A percentile compares a stretch with the other conserved stretches of the same genome.
phyloP scores from a whole-genome alignment of 2,888 invertebrate species.

The Cosmia trapezina region DNA sequence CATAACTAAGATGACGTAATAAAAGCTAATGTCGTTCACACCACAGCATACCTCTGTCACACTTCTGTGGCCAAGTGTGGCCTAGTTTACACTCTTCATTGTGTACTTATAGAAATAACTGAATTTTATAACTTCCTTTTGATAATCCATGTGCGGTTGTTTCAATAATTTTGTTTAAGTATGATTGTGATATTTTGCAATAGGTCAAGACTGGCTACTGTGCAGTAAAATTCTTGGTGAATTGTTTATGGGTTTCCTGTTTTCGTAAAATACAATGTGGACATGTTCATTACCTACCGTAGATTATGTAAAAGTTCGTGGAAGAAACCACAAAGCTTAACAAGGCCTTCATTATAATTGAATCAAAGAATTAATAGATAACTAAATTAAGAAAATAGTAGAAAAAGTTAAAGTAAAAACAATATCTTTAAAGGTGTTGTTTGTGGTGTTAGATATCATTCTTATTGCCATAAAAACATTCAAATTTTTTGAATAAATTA shows the following conservation, averaged over 20 bases:
- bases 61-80: slow-evolving; percentile 42
- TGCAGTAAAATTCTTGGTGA: neutral
- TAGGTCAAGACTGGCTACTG: slow-evolving; percentile 21
- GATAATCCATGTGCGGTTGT: slow-evolving; percentile 10
- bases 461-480: neutral
- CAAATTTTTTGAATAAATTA: slow-evolving; percentile 33
- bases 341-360: neutral
- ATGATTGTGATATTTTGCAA: slow-evolving; percentile 30
- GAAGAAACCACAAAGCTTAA: neutral
- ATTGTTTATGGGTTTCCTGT: slow-evolving; percentile 15
- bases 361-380: neutral
- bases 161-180: slow-evolving; percentile 8
- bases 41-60: slow-evolving; percentile 25
- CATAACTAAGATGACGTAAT: slow-evolving; percentile 46
- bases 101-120: slow-evolving; percentile 29
- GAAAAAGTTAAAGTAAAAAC: no score
- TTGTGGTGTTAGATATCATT: neutral
- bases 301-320: neutral
- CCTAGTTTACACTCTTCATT: slow-evolving; percentile 38
- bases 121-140: slow-evolving; percentile 50
- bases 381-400: neutral
- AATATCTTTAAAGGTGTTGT: neutral
- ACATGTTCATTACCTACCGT: neutral
- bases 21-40: slow-evolving; percentile 51
- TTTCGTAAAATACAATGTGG: slow-evolving; percentile 11